Evolutionary conservation across 2,797 vertebrate species (phyloP), one percentile per base, ranked within the genome.

Genomic region (Bradypus variegatus): DNA sequence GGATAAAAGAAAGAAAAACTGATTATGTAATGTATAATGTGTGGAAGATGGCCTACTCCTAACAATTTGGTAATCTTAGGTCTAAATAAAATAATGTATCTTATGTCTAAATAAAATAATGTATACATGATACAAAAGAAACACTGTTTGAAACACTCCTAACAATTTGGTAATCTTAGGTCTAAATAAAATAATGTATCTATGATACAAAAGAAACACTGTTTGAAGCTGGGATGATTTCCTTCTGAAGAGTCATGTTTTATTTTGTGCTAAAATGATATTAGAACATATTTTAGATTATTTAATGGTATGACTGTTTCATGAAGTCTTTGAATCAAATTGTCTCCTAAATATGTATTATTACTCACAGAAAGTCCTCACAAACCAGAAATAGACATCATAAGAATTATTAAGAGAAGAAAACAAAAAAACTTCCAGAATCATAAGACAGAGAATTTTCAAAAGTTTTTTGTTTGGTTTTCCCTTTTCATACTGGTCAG

Each of bases 211-310:
- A 92, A 88, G 38, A 82, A 53, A 60, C 33, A 69, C 48, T 83
- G 60, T 81, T 72, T 86, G 65, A 94, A 86, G 8, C 72, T 91
- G 8, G 70, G 31, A 60, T 86, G 76, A 91, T 53, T 94, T 77
- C 88, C 31, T 33, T 93, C 81, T 94, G 33, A 86, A 86, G 29
- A 80, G 3, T 55, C 53, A 19, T 83, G 14, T 84, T 91, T 88
- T 65, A 45, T 27, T 80, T 48, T 90, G 31, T 38, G 15, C 31
- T 84, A 81, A 81, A 79, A 76, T 27, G 19, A 1, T 64, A 93
- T 91, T 83, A 75, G n/a, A 90, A 88, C 8, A 64, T 19, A 81
- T 69, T 91, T 90, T 67, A 16, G 12, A 88, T 84, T 65, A 91
- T 31, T 2, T 90, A 60, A 48, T 1, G 19, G 18, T 27, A 0